These are phyloP conservation scores for Listronotus oregonensis DNA, from an alignment of 1,140 invertebrate genomes.

Conservation along the genomic window DNA sequence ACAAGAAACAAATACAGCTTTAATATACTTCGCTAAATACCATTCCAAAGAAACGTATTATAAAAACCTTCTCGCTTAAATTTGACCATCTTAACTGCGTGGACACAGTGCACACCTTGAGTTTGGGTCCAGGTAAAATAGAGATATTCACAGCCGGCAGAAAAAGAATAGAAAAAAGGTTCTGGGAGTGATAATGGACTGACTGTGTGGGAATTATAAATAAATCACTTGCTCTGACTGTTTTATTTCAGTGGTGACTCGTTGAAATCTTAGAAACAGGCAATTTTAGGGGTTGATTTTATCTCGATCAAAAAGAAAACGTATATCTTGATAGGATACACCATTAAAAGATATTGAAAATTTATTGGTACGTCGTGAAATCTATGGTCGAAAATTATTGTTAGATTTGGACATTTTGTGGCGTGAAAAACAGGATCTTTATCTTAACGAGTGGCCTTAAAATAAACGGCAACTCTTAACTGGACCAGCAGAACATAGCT, in stretches of 20 bases:
- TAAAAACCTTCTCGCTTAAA: conserved; percentile 10
- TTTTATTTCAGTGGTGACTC: conserved; percentile 18
- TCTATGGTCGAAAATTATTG: too few species aligned
- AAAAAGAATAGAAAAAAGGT: conserved; percentile 7
- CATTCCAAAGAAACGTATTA: conserved; percentile 3
- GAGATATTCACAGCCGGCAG: conserved; percentile 18
- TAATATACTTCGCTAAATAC: conserved; percentile 3
- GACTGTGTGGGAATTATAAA: conserved; percentile 23
- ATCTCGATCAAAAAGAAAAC: too few species aligned
- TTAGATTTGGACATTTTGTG: too few species aligned
- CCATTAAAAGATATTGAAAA: too few species aligned
- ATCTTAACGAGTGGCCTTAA: too few species aligned
- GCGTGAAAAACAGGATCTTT: too few species aligned
- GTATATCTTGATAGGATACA: too few species aligned
- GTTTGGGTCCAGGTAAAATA: conserved; percentile 8
- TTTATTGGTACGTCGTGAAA: too few species aligned
- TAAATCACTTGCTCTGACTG: conserved; percentile 14
- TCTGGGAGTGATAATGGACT: conserved; percentile 19
- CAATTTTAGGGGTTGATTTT: too few species aligned
- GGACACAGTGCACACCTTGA: conserved; percentile 6
- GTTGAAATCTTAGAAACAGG: conserved; percentile 4
- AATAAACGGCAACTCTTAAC: too few species aligned
- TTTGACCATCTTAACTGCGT: conserved; percentile 12
- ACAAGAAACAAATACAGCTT: too few species aligned
- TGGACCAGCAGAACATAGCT: too few species aligned